Evolutionary conservation across 1,140 invertebrate species (phyloP).

Genomic region (Nasonia longicornis): DNA sequence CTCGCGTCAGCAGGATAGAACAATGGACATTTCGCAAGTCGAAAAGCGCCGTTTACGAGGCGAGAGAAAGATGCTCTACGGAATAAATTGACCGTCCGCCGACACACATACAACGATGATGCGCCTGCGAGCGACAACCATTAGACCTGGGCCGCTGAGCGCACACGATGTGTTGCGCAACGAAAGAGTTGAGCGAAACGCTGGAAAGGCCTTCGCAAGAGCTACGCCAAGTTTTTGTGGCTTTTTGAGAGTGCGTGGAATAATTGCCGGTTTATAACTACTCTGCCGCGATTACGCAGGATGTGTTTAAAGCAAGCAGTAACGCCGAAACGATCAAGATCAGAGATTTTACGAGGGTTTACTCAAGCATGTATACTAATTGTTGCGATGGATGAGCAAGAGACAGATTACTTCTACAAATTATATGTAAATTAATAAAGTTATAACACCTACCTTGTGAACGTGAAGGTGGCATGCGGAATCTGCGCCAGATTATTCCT

Average conservation of each 20-base stretch:
- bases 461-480: constrained; percentile 74
- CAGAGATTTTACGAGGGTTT: background rate
- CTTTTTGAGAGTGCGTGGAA: background rate
- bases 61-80: background rate
- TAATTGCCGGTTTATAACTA: background rate
- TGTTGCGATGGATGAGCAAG: too few species aligned
- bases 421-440: too few species aligned
- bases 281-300: background rate
- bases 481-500: constrained; percentile 82
- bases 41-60: constrained; percentile 7
- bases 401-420: too few species aligned
- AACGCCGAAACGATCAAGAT: background rate
- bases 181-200: constrained; percentile 12
- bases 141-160: constrained; percentile 26
- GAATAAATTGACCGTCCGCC: constrained; percentile 1
- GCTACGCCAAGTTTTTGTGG: background rate
- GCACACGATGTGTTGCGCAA: constrained; percentile 31
- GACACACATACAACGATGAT: background rate
- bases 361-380: too few species aligned
- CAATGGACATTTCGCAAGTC: constrained; percentile 16
- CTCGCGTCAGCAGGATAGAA: constrained; percentile 13
- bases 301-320: background rate
- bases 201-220: background rate
- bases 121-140: background rate
- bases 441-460: constrained; percentile 66